Conservation (phyloP, 2,113 vertebrate species). For the Myocastor coypus region DNA sequence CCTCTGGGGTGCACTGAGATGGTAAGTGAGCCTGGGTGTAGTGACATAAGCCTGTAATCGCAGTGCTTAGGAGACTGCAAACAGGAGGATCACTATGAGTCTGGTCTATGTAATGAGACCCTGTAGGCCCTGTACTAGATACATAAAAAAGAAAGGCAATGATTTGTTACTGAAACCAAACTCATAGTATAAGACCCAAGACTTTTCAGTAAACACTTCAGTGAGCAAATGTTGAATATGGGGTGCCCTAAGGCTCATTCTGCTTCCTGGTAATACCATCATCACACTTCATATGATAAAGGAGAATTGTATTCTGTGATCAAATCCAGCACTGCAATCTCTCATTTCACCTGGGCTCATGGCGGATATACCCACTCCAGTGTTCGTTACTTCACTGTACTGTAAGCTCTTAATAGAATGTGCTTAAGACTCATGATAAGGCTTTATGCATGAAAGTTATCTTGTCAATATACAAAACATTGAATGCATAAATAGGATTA, state of each 20-base stretch:
- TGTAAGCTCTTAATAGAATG: not conserved
- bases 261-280: not conserved
- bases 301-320: not conserved
- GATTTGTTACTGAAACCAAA: not conserved
- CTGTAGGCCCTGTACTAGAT: no score
- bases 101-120: no score
- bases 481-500: not conserved
- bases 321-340: not conserved
- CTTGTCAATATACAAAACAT: conserved; percentile 2
- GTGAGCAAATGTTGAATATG: not conserved
- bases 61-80: no score
- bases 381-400: not conserved
- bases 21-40: no score
- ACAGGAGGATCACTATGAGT: no score
- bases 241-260: not conserved
- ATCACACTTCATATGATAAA: not conserved
- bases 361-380: not conserved
- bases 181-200: not conserved
- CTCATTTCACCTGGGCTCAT: not conserved
- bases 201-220: conserved; percentile 23
- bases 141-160: not conserved
- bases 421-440: not conserved
- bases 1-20: no score
- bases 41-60: no score
- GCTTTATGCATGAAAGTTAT: not conserved